phyloP scores from a whole-genome alignment of 2,797 vertebrate species.

The Myotis daubentonii region DNA sequence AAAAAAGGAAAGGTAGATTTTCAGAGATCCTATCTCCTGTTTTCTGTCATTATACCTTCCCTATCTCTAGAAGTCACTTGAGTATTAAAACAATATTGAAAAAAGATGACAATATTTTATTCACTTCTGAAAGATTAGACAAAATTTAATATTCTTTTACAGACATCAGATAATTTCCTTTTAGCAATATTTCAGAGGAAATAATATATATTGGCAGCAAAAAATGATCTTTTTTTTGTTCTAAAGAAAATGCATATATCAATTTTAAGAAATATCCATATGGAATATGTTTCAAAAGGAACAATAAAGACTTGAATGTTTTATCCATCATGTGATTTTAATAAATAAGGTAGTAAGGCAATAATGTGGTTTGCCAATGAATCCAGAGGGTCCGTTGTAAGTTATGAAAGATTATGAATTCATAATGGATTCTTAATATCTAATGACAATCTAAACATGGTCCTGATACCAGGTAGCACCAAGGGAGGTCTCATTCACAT shows the following conservation, averaged over 20 bases:
- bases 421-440: background rate
- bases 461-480: background rate
- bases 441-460: background rate
- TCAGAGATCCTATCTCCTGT: background rate
- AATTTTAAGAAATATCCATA: background rate
- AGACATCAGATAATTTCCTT: background rate
- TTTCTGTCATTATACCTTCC: background rate
- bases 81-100: background rate
- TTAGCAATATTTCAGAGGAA: background rate
- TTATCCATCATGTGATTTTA: background rate
- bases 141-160: constrained; percentile 13
- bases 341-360: background rate
- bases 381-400: background rate
- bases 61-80: background rate
- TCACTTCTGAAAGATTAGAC: background rate
- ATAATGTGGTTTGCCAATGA: background rate
- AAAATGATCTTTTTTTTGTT: background rate
- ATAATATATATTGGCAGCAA: background rate
- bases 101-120: background rate
- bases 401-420: background rate
- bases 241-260: background rate
- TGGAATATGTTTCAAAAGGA: background rate
- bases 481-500: background rate
- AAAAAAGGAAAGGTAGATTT: background rate
- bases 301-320: background rate